Evolutionary conservation across 2,113 vertebrate genomes (phyloP), one percentile per base, ranked within the genome.

Genomic region (Amazona guildingii): DNA sequence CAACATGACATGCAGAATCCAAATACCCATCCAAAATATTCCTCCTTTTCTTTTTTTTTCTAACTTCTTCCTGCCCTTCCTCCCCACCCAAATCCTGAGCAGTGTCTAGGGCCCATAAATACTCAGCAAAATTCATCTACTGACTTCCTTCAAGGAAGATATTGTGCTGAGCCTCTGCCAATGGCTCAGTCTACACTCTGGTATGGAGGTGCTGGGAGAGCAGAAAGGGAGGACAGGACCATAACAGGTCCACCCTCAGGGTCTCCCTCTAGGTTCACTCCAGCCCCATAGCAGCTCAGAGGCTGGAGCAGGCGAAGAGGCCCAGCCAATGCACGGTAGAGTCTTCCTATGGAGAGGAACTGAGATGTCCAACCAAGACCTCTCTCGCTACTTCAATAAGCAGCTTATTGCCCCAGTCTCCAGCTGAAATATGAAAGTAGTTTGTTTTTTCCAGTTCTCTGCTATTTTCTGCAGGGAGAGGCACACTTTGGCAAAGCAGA

Each of bases 381-480:
- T 69, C 52, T 10, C 33, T 41, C 85, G 44, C 62, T 62, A 10
- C 57, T 79, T 75, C 75, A 69, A 14, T 59, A 13, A 59, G 18
- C 18, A 6, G 64, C 59, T 27, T 62, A 67, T 46, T 86, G 62
- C 37, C 62, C 85, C 68, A 21, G 39, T 44, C 49, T 80, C 49
- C 82, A 76, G 29, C 41, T 73, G 73, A 91, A 89, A 37, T 31
- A 76, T 0, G 0, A 51, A 70, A 6, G 2, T 41, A 55, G 39
- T 83, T 79, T 88, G 82, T 35, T 95, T 96, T 89, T 89, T 39
- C 70, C 25, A 82, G 55, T 75, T 86, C 84, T 83, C 66, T 25
- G 44, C 19, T 5, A 46, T 92, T 86, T 95, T 94, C 67, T 88
- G 67, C 76, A 70, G 81, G 74, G 69, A 95, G 69, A 2, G 7